Conservation (phyloP, 2,113 vertebrate genomes). For the Syngnathoides biaculeatus region DNA sequence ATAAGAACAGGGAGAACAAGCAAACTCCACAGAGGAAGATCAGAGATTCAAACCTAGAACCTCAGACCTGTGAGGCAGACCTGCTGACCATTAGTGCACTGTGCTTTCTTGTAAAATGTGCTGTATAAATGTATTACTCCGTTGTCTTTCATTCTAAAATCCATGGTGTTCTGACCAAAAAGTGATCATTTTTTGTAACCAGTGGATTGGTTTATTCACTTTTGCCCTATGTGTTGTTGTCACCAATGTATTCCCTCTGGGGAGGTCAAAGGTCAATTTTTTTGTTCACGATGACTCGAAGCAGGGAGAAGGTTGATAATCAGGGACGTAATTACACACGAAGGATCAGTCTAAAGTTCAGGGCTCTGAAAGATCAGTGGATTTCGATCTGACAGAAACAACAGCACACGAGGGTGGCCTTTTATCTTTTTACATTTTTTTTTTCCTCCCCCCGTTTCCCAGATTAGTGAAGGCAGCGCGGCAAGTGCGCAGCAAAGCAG, state of each 20-base stretch:
- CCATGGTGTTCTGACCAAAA: neutral
- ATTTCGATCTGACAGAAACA: conserved; percentile 1
- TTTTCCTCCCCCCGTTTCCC: neutral
- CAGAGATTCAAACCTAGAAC: neutral
- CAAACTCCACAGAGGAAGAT: no score
- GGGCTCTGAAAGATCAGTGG: conserved; percentile 13
- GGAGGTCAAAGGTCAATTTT: conserved; percentile 58
- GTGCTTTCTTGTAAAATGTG: no score
- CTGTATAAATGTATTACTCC: no score
- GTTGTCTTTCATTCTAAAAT: no score
- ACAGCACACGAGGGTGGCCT: neutral
- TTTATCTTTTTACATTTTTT: conserved; percentile 6
- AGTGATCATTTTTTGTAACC: neutral
- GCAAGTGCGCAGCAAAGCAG: neutral
- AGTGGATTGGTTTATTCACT: conserved; percentile 19
- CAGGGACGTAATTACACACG: conserved; percentile 51
- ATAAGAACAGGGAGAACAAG: no score
- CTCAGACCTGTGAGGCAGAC: neutral
- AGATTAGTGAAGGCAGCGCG: neutral
- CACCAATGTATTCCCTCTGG: conserved; percentile 15
- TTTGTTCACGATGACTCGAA: conserved; percentile 37
- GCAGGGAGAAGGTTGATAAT: conserved; percentile 57
- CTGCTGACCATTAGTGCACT: neutral
- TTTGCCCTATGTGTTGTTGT: conserved; percentile 54
- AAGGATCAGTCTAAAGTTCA: conserved; percentile 68